Evolutionary conservation across 1,140 invertebrate species (phyloP).

Genomic region (Goniozus legneri): DNA sequence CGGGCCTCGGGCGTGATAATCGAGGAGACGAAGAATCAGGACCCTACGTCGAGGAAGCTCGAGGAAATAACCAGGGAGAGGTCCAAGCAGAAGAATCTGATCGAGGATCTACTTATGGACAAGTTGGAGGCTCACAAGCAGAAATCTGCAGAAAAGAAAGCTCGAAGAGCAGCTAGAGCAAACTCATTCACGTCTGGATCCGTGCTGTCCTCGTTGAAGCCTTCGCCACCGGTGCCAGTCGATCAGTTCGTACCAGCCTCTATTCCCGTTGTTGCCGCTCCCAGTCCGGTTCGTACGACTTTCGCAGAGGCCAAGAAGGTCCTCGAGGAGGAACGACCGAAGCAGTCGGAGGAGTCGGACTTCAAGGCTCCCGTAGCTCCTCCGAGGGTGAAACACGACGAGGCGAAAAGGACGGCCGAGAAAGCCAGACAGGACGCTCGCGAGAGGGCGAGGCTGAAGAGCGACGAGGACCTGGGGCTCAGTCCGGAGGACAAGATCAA

Average conservation of each 20-base stretch:
- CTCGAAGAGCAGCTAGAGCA: slow-evolving; percentile 46
- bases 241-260: slow-evolving; percentile 33
- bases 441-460: slow-evolving; percentile 65
- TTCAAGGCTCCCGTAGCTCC: slow-evolving; percentile 53
- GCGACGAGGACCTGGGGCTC: slow-evolving; percentile 68
- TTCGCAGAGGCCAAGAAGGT: slow-evolving; percentile 36
- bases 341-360: slow-evolving; percentile 2
- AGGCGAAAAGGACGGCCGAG: slow-evolving; percentile 55
- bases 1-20: slow-evolving; percentile 48
- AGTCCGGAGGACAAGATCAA: slow-evolving; percentile 69
- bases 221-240: slow-evolving; percentile 5
- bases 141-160: slow-evolving; percentile 60
- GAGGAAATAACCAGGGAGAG: slow-evolving; percentile 66
- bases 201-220: slow-evolving; percentile 29
- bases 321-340: slow-evolving; percentile 10
- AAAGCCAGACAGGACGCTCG: slow-evolving; percentile 65
- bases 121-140: slow-evolving; percentile 69
- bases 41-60: slow-evolving; percentile 56
- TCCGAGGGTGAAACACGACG: slow-evolving; percentile 50
- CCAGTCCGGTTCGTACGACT: slow-evolving; percentile 31
- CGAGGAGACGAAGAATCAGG: slow-evolving; percentile 45
- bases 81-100: slow-evolving; percentile 66
- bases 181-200: slow-evolving; percentile 36
- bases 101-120: slow-evolving; percentile 76
- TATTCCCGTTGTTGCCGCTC: background rate